Conservation (phyloP, 1,140 invertebrate species). For the Brachionus rubens region DNA sequence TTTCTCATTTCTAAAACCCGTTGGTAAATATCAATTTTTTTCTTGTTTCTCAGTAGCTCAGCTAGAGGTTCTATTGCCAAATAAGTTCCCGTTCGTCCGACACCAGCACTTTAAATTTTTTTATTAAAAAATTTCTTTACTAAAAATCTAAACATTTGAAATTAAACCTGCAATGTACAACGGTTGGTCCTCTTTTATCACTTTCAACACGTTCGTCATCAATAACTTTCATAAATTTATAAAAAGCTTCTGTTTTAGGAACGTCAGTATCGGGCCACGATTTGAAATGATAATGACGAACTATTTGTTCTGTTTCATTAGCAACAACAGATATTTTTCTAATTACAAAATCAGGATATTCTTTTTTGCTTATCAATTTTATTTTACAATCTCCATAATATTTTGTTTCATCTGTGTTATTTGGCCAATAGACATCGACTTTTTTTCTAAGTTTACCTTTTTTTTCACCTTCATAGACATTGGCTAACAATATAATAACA, state of each 20-base stretch:
- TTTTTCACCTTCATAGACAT: conserved; percentile 92
- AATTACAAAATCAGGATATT: conserved; percentile 3
- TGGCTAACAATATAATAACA: conserved; percentile 97
- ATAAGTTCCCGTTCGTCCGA: conserved; percentile 87
- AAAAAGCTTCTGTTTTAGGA: background rate
- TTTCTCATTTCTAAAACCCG: conserved; percentile 27
- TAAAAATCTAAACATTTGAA: too few species aligned
- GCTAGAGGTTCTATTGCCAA: conserved; percentile 85
- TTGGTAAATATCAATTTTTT: conserved; percentile 44
- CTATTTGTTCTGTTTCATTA: background rate
- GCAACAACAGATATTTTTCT: background rate
- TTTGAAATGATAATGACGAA: conserved; percentile 31
- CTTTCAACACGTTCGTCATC: background rate
- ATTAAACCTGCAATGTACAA: conserved; percentile 30
- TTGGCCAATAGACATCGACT: conserved; percentile 17
- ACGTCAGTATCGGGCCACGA: conserved; percentile 12
- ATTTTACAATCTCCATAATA: background rate
- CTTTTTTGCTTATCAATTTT: background rate
- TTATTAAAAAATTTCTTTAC: too few species aligned
- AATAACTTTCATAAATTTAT: conserved; percentile 36
- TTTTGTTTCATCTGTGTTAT: background rate
- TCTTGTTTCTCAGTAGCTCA: conserved; percentile 65
- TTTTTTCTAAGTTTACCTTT: background rate
- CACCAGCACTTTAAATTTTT: conserved; percentile 72
- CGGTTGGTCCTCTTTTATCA: background rate